Conservation (phyloP, 2,113 vertebrate species). For the Sterrhoptilus dennistouni region DNA sequence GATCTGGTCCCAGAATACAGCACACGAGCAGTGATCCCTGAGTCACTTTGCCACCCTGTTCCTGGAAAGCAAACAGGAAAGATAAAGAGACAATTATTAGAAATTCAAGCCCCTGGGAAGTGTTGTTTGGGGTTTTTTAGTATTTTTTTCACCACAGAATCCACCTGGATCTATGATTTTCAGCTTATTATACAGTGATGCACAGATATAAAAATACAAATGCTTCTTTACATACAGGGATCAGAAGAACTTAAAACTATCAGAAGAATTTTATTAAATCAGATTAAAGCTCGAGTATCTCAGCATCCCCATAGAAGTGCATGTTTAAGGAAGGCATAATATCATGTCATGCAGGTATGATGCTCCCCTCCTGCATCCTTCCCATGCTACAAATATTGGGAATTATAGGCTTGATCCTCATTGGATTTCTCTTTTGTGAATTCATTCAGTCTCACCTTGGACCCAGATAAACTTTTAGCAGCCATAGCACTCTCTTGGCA, state of each 20-base stretch:
- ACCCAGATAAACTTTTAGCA: background rate
- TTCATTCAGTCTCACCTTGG: background rate
- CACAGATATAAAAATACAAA: background rate
- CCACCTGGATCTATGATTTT: background rate
- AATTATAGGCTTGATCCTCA: background rate
- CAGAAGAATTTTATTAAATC: conserved; percentile 33
- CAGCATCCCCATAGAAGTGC: background rate
- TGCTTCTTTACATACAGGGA: background rate
- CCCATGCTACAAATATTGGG: background rate
- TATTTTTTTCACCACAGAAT: background rate
- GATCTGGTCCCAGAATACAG: background rate
- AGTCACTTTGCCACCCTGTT: background rate
- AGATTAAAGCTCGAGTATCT: conserved; percentile 16
- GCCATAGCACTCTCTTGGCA: background rate
- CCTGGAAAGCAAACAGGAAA: background rate
- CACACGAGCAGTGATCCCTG: background rate
- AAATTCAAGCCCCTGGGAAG: background rate
- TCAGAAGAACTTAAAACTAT: background rate
- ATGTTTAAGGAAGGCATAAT: background rate
- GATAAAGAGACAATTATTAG: background rate
- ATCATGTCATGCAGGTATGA: background rate
- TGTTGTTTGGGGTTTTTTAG: background rate
- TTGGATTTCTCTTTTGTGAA: background rate
- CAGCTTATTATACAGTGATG: background rate
- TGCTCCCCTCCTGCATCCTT: background rate